A percentile compares a stretch with the other conserved stretches of the same genome.
Conservation (phyloP, 2,113 vertebrate species). For the Pelvicachromis taeniatus region DNA sequence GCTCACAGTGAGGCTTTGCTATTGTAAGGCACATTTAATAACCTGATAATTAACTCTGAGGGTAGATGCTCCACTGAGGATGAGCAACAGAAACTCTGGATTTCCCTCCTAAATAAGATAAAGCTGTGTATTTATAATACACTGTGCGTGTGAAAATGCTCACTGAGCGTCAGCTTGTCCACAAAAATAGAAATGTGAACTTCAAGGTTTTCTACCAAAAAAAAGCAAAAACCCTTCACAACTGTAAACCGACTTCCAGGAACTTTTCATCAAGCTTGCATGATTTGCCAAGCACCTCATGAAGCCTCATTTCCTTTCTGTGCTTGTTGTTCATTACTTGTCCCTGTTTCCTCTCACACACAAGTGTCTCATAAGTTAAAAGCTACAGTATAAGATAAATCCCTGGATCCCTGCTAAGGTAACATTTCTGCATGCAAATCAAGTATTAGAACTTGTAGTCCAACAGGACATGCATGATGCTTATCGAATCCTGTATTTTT, state of each 20-base stretch:
- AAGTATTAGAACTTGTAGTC: slow-evolving; percentile 86
- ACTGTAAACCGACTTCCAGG: background rate
- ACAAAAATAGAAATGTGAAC: background rate
- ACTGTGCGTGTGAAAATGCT: background rate
- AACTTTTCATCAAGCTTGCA: background rate
- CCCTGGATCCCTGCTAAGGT: slow-evolving; percentile 26
- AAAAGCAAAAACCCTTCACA: background rate
- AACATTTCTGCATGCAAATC: slow-evolving; percentile 85
- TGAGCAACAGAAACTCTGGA: background rate
- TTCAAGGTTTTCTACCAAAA: background rate
- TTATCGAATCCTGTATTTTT: slow-evolving; percentile 24
- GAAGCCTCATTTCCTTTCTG: background rate
- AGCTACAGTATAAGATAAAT: slow-evolving; percentile 4
- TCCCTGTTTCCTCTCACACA: background rate
- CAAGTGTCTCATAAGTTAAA: background rate
- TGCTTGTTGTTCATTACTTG: background rate
- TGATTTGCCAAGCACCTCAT: background rate
- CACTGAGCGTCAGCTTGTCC: background rate
- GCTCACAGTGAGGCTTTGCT: slow-evolving; percentile 13
- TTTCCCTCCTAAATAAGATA: background rate
- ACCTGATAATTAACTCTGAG: slow-evolving; percentile 7
- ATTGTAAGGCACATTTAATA: slow-evolving; percentile 56
- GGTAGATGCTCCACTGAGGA: background rate
- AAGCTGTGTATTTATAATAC: background rate
- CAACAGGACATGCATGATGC: slow-evolving; percentile 89